Base-by-base conservation (phyloP, 2,113 vertebrate genomes). In the Orthonyx spaldingii region DNA sequence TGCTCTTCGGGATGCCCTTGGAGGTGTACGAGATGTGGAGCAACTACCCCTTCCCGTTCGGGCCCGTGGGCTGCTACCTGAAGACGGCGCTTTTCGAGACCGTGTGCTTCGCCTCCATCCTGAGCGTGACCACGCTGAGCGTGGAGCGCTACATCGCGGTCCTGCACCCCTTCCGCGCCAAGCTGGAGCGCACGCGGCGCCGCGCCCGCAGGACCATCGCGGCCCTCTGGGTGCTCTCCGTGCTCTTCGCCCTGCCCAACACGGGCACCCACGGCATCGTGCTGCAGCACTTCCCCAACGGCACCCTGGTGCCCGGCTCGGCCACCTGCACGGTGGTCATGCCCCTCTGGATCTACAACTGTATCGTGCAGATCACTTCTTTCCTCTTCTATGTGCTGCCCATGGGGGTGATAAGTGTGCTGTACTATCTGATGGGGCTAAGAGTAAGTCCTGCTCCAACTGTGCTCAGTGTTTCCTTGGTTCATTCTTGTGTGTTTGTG, bases 1-100 rank as follows among this genome's bases (percentile, higher is more conserved):
- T 99, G 64, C 97, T 99, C 20, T 97, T 99, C 0, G 99, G 99
- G 23, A 99, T 99, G 99, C 99, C 99, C 0, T 96, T 99, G 93
- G 99, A 99, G 93, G 95, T 99, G 75, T 99, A 99, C 0, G 99
- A 99, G 96, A 98, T 99, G 98, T 99, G 99, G 99, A 98, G 97
- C 93, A 99, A 99, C 96, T 99, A 99, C 93, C 99, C 99, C 2
- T 99, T 99, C 95, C 98, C 99, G 47, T 93, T 99, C 2, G 99
- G 99, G 46, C 90, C 95, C 0, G 84, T 97, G 1, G 99, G 99
- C 60, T 99, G 99, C 98, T 99, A 99, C 96, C 98, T 99, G 93
- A 99, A 99, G 97, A 99, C 98, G 0, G 99, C 98, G 1, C 98
- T 99, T 32, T 99, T 99, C 4, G 99, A 99, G 98, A 99, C 98